Percentiles rank a stretch among this genome's conserved stretches.
These are phyloP conservation scores for Laothoe populi DNA, from an alignment of 2,888 invertebrate species.

Conservation along the genomic window DNA sequence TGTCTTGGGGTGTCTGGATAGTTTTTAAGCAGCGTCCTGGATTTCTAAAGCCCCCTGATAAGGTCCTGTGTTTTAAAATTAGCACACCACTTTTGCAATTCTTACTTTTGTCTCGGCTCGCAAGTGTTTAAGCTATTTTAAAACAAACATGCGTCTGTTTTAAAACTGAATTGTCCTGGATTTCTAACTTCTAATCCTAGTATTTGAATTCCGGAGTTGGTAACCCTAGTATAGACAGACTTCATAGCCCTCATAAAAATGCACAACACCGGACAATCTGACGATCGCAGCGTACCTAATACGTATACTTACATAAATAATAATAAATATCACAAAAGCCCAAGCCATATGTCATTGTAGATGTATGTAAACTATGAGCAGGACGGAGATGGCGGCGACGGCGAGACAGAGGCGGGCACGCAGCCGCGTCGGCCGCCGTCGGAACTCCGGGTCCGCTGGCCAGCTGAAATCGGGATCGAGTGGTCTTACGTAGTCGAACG, in stretches of 20 bases:
- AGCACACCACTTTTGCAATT: too few relatives aligned
- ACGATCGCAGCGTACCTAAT: slow-evolving; percentile 71
- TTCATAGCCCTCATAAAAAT: slow-evolving; percentile 28
- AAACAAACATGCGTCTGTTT: too few relatives aligned
- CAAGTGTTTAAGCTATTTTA: too few relatives aligned
- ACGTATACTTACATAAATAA: slow-evolving; percentile 73
- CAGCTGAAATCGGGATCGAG: slow-evolving; percentile 75
- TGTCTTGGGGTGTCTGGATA: too few relatives aligned
- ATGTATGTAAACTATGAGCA: slow-evolving; percentile 80
- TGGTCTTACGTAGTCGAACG: slow-evolving; percentile 82
- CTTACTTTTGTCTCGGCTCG: too few relatives aligned
- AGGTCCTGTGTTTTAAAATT: too few relatives aligned
- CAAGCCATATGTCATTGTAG: slow-evolving; percentile 77
- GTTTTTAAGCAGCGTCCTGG: too few relatives aligned
- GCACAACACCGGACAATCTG: slow-evolving; percentile 48
- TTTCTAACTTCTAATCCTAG: too few relatives aligned
- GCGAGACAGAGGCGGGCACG: slow-evolving; percentile 76
- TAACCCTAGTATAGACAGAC: slow-evolving; percentile 26
- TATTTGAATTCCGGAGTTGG: too few relatives aligned
- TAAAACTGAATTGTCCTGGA: too few relatives aligned
- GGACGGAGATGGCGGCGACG: slow-evolving; percentile 77
- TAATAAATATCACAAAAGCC: slow-evolving; percentile 76
- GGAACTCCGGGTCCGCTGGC: slow-evolving; percentile 56
- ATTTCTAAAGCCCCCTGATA: too few relatives aligned
- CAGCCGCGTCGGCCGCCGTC: slow-evolving; percentile 63